Base-by-base conservation (phyloP, 2,113 vertebrate species). In the Polypterus senegalus region DNA sequence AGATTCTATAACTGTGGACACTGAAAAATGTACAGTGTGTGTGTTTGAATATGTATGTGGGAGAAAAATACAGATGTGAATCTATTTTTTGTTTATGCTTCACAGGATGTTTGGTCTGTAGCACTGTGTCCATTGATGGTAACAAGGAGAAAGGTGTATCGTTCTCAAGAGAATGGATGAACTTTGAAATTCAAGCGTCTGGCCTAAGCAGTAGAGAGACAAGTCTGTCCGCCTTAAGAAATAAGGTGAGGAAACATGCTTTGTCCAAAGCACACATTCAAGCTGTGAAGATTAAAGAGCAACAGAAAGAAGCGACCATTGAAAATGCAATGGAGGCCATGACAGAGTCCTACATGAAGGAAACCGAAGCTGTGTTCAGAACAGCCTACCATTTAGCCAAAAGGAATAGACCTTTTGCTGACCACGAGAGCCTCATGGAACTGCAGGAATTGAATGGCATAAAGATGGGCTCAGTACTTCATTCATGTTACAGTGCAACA, bases 111-210 rank as follows among this genome's bases (percentile, higher is more conserved):
- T 43, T 62, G 61, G 61, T 62, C 61, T 62, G 61, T 62, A 54
- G 61, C 61, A 62, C 49, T 54, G 61, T 54, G 51, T 54, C 52
- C 51, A 54, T 52, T 46, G 44, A 46, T 5, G 5, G 43, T 27
- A 27, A 27, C 27, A 27, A 27, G 27, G 27, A 27, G 27, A 27
- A 27, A 27, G 27, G 27, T 27, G 27, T 27, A 27, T 27, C 27
- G 27, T 27, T 27, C 27, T 27, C 27, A 27, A 55, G 47, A 54
- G 61, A 62, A 49, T 62, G 61, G 52, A 62, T 62, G 53, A 62
- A 62, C 53, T 56, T 62, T 55, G 61, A 62, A 62, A 61, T 61
- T 61, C 48, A 61, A 61, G 60, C 51, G 9, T 57, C 61, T 63
- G 53, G 6, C 8, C 61, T 56, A 54, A 47, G 48, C 47, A 63